Evolutionary conservation across 2,888 invertebrate genomes (phyloP).

Genomic region (Temnothorax unifasciatus): DNA sequence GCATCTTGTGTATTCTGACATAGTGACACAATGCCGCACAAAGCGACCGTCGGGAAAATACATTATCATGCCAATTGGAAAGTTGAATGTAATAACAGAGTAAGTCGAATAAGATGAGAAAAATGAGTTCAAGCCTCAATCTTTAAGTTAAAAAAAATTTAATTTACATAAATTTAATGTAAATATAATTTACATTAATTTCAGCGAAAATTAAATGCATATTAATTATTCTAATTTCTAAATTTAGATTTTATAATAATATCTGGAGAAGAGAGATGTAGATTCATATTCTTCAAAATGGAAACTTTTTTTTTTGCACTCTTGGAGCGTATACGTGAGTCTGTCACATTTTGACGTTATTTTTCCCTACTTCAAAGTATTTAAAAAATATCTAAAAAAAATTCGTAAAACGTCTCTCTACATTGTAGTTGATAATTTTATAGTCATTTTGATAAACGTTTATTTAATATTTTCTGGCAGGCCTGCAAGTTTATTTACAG

Average conservation of each 20-base stretch:
- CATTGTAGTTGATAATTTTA: too few relatives aligned
- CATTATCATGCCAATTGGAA: conserved; percentile 9
- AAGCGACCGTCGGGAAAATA: neutral
- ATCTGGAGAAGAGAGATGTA: neutral
- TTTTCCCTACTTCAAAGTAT: too few relatives aligned
- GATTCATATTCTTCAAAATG: neutral
- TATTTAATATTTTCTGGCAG: too few relatives aligned
- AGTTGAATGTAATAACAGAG: neutral
- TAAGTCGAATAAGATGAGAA: neutral
- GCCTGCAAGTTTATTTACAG: too few relatives aligned
- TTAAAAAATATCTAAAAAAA: too few relatives aligned
- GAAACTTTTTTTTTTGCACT: neutral
- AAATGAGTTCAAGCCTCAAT: neutral
- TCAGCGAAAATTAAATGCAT: neutral
- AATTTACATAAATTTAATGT: neutral
- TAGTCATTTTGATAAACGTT: too few relatives aligned
- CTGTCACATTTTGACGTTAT: too few relatives aligned
- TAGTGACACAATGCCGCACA: neutral
- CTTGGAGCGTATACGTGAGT: too few relatives aligned
- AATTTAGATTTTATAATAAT: neutral
- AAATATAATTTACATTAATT: conserved; percentile 9
- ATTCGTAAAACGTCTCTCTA: too few relatives aligned
- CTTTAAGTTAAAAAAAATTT: neutral
- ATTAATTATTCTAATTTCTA: neutral
- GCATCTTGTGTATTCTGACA: neutral